phyloP scores from a whole-genome alignment of 2,888 invertebrate species.

The Xanthorhoe spadicearia region DNA sequence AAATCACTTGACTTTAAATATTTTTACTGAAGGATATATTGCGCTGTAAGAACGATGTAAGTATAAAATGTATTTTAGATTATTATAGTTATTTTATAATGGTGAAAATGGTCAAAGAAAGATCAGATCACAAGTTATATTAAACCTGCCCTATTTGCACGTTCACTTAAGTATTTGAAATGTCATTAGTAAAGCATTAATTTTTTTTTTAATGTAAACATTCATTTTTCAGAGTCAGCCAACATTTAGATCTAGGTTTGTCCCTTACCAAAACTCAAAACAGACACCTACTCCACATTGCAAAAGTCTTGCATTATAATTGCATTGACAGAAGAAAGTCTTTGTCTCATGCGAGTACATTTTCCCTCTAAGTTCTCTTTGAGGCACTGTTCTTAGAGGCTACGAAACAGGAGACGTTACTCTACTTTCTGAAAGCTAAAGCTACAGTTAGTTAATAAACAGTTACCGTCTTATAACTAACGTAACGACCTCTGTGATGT shows the following conservation, averaged over 20 bases:
- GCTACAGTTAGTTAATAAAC: background rate
- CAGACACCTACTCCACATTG: background rate
- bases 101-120: no score
- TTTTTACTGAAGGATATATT: background rate
- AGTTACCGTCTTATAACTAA: background rate
- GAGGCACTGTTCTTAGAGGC: slow-evolving; percentile 26
- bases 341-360: slow-evolving; percentile 23
- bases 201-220: no score
- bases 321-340: slow-evolving; percentile 20
- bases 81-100: no score
- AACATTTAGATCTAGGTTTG: background rate
- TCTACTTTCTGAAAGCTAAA: slow-evolving; percentile 1
- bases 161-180: no score
- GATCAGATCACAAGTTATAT: no score
- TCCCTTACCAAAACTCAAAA: background rate
- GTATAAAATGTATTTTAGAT: no score
- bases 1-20: background rate
- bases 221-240: no score
- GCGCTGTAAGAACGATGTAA: no score
- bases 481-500: background rate
- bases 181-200: no score
- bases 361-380: slow-evolving; percentile 23
- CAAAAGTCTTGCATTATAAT: slow-evolving; percentile 19
- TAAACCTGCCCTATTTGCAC: no score
- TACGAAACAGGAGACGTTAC: slow-evolving; percentile 14